These are phyloP conservation scores for Polypterus bichir DNA, from an alignment of 2,113 vertebrate genomes.

Conservation along the genomic window DNA sequence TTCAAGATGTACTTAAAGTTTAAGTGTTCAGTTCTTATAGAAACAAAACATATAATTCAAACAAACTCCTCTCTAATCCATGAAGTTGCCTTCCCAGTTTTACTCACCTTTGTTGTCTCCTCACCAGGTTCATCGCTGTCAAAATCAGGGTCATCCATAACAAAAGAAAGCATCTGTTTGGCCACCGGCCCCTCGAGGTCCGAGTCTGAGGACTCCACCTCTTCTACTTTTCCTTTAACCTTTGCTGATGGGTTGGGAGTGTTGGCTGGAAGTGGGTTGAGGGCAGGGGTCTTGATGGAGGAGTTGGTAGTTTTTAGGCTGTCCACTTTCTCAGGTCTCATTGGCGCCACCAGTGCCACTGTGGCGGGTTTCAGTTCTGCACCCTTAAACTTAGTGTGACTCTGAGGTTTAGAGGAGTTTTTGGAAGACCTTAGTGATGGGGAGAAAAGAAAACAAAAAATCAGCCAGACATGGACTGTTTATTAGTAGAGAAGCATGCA, in stretches of 20 bases:
- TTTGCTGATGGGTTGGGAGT: constrained; percentile 16
- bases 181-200: constrained; percentile 73
- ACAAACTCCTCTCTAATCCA: too few relatives aligned
- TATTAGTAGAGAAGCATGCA: too few relatives aligned
- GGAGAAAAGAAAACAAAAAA: too few relatives aligned
- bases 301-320: constrained; percentile 25
- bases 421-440: constrained; percentile 35
- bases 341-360: constrained; percentile 18
- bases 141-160: constrained; percentile 95
- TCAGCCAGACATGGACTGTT: too few relatives aligned
- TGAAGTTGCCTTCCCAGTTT: too few relatives aligned
- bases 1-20: too few relatives aligned
- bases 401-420: constrained; percentile 37
- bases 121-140: constrained; percentile 73
- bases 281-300: neutral
- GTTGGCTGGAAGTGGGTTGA: constrained; percentile 19
- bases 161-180: constrained; percentile 85
- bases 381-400: constrained; percentile 33
- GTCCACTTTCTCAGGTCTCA: constrained; percentile 9
- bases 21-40: too few relatives aligned
- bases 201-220: constrained; percentile 62
- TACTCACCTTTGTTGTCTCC: constrained; percentile 46
- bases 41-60: too few relatives aligned
- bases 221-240: constrained; percentile 27
- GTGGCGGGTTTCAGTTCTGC: constrained; percentile 25